Conservation (phyloP, 2,113 vertebrate genomes). For the Urocitellus parryii region DNA sequence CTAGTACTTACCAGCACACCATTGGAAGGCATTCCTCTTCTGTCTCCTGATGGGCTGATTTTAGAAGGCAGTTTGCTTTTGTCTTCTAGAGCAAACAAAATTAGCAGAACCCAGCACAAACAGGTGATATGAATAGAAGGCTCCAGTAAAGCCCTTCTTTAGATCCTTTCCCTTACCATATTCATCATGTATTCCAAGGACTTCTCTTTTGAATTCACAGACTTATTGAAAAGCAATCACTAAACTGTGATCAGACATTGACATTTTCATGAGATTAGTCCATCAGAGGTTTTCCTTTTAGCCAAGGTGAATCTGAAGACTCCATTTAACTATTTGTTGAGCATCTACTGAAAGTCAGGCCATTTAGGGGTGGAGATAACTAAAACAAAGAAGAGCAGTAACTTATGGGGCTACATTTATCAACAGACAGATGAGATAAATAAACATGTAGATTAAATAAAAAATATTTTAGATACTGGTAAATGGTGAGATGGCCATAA, state of each 20-base stretch:
- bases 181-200: background rate
- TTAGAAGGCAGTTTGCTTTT: slow-evolving; percentile 29
- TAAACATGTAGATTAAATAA: background rate
- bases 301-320: background rate
- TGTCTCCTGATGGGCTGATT: background rate
- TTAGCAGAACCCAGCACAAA: background rate
- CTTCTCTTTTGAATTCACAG: background rate
- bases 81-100: background rate
- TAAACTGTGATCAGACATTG: background rate
- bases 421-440: background rate
- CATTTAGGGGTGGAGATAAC: background rate
- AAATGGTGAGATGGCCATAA: background rate
- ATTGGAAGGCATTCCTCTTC: background rate
- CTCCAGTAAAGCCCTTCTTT: background rate
- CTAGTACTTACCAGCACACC: background rate
- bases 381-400: background rate
- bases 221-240: background rate
- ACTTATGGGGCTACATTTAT: background rate
- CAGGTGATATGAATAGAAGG: background rate
- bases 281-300: background rate
- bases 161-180: background rate
- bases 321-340: background rate
- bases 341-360: background rate
- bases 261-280: background rate
- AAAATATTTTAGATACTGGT: background rate